Evolutionary conservation across 2,888 invertebrate species (phyloP), one percentile per base, ranked within the genome.

Genomic region (Corbicula japonica): DNA sequence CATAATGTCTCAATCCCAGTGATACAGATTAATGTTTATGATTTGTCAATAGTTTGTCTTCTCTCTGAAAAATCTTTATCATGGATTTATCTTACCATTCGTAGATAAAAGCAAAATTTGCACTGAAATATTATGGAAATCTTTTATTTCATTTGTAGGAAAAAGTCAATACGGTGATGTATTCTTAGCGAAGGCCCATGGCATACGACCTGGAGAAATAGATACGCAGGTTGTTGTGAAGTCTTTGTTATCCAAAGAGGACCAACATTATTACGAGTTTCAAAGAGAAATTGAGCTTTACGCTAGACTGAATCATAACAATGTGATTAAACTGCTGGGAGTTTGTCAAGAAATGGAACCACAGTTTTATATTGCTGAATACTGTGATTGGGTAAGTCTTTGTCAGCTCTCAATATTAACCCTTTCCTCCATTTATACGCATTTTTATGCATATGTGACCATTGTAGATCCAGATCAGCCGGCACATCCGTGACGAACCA

Each of bases 111-210:
- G n/a, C n/a, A n/a, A n/a, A n/a, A n/a, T n/a, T n/a, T n/a, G n/a
- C n/a, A n/a, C n/a, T n/a, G n/a, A n/a, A n/a, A n/a, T n/a, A n/a
- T n/a, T n/a, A n/a, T n/a, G n/a, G n/a, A n/a, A n/a, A n/a, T n/a
- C 3, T 34, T 48, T n/a, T 34, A 18, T 62, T 48, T 12, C 23
- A 6, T 4, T 32, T 44, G 5, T 86, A 96, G 97, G 98, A 23
- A 96, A 97, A 30, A 98, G 98, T 0, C 97, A 97, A 88, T 98
- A 97, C 90, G 98, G 98, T 0, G 98, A 98, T 88, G 96, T 98
- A 0, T 96, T 97, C 89, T 94, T 98, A 46, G 97, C 97, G 8
- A 60, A 97, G 95, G 89, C 95, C 92, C 85, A 91, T 44, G 91
- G 91, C 44, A 93, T 95, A 87, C 92, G 95, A 88, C 90, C 92